These are phyloP conservation scores for Sclerodermus sp. DNA, from an alignment of 2,888 invertebrate species.

Conservation along the genomic window DNA sequence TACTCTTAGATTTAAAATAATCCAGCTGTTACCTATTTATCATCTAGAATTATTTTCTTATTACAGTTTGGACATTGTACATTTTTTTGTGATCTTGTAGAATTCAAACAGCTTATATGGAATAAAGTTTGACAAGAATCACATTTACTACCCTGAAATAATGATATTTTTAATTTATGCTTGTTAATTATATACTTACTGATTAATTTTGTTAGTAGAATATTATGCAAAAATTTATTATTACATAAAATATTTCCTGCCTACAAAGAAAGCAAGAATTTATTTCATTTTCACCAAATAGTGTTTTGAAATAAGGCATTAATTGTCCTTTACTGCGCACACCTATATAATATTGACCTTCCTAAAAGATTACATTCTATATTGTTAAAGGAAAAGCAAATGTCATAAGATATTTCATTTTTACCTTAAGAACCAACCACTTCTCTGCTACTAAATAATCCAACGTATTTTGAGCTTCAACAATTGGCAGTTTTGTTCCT, in stretches of 20 bases:
- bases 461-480: conserved; percentile 38
- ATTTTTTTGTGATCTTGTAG: conserved; percentile 15
- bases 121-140: conserved; percentile 22
- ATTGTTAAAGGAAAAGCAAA: not conserved
- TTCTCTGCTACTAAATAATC: conserved; percentile 26
- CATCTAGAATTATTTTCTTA: conserved; percentile 1
- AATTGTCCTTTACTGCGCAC: conserved; percentile 47
- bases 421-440: conserved; percentile 41
- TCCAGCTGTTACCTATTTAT: not conserved
- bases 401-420: not conserved
- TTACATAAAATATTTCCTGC: conserved; percentile 46
- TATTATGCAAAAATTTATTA: conserved; percentile 8
- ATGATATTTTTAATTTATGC: not conserved
- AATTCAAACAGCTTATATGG: conserved; percentile 39
- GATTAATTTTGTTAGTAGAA: not conserved
- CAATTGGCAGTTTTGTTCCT: conserved; percentile 31
- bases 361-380: conserved; percentile 24
- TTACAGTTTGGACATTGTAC: conserved; percentile 36
- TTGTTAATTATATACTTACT: not conserved
- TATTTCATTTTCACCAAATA: conserved; percentile 34
- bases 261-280: conserved; percentile 43
- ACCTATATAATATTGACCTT: conserved; percentile 47
- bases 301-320: conserved; percentile 46
- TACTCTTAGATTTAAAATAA: no score
- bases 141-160: conserved; percentile 34